Percentiles rank a stretch among this genome's conserved stretches.
Evolutionary conservation across 92 coral and sea anemone genomes (phyloP).

Genomic region (Palythoa grandiflora): DNA sequence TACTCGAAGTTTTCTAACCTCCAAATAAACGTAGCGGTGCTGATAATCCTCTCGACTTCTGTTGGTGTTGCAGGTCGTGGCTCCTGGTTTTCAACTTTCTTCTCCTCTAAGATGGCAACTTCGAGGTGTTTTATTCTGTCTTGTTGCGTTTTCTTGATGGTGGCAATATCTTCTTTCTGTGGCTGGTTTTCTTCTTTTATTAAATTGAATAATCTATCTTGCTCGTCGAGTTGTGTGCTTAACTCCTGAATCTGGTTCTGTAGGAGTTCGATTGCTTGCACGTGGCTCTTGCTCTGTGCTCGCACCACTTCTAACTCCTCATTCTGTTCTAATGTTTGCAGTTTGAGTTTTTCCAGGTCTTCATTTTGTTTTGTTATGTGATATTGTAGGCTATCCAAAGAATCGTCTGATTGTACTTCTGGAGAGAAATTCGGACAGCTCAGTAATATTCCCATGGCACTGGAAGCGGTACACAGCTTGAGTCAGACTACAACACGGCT

Average conservation of each 20-base stretch:
- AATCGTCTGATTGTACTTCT: not conserved
- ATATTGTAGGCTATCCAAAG: not conserved
- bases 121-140: constrained; percentile 14
- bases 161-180: constrained; percentile 11
- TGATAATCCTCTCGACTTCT: not conserved
- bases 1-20: constrained; percentile 11
- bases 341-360: constrained; percentile 39
- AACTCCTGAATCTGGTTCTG: not conserved
- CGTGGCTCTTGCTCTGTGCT: constrained; percentile 1
- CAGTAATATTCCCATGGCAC: constrained; percentile 2
- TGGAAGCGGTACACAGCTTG: not conserved
- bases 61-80: not conserved
- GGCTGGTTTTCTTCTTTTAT: constrained; percentile 19
- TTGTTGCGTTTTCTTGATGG: not conserved
- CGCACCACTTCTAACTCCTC: not conserved
- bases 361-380: constrained; percentile 21
- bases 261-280: not conserved
- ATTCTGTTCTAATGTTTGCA: not conserved
- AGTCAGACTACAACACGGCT: too few relatives aligned
- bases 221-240: constrained; percentile 17
- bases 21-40: constrained; percentile 32
- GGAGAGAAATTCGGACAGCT: not conserved
- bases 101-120: not conserved
- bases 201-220: not conserved
- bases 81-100: not conserved